Evolutionary conservation across 2,888 invertebrate species (phyloP).

Genomic region (Cepaea hortensis): DNA sequence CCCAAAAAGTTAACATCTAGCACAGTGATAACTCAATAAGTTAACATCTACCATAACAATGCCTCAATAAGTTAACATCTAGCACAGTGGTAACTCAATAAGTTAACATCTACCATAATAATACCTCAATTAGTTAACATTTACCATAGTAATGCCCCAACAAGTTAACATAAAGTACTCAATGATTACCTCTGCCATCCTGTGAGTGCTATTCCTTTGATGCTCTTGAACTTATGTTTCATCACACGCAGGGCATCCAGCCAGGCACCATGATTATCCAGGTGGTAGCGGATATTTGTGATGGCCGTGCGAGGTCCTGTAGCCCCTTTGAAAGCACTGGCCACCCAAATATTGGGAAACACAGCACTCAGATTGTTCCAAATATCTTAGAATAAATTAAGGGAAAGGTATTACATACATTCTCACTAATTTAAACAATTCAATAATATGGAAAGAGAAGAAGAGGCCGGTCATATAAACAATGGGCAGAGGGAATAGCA

Average conservation of each 20-base stretch:
- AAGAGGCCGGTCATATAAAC: too few species aligned
- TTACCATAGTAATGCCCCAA: too few species aligned
- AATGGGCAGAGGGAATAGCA: too few species aligned
- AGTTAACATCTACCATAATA: too few species aligned
- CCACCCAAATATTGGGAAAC: constrained; percentile 86
- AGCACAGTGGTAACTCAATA: too few species aligned
- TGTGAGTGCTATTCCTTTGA: constrained; percentile 76
- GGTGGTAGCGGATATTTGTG: constrained; percentile 83
- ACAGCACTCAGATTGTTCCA: constrained; percentile 81
- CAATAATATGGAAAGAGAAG: neutral
- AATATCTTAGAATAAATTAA: constrained; percentile 64
- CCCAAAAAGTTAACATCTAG: too few species aligned
- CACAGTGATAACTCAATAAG: too few species aligned
- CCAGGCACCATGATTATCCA: constrained; percentile 86
- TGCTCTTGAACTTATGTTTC: constrained; percentile 67
- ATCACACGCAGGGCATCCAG: constrained; percentile 76
- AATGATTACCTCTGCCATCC: constrained; percentile 77
- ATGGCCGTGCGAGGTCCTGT: constrained; percentile 85
- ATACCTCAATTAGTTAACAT: too few species aligned
- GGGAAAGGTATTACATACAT: neutral
- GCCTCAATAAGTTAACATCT: too few species aligned
- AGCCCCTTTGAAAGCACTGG: constrained; percentile 91
- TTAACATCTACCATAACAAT: too few species aligned
- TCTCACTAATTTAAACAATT: neutral
- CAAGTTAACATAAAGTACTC: too few species aligned